Evolutionary conservation across 30 jellyfish, hydroid and myxozoan species (phyloP), one percentile per base, ranked within the genome.

Genomic region (Hydractinia echinata): DNA sequence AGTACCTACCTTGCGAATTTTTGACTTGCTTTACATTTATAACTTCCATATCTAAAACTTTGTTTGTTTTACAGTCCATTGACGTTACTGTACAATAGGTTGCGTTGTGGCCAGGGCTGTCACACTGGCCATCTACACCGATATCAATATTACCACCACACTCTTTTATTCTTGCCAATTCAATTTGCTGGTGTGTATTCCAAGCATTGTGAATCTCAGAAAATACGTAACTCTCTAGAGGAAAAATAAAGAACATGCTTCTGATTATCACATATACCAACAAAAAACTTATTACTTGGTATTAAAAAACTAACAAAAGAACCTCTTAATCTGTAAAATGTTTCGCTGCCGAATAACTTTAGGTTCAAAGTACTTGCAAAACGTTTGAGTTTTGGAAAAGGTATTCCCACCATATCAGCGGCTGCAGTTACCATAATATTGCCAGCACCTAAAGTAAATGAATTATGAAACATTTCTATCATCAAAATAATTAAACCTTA

Each of bases 391-490:
- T 62, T 62, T 10, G 73, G 73, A 62, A 62, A 62, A 39, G 73
- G 73, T 62, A 62, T 62, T 6, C 73, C 73, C 16, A 62, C 73
- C 73, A 62, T 62, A 62, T 62, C 73, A 15, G 73, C 73, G 30
- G 73, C 73, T 15, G 73, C 73, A 50, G 73, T 62, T 6, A 62
- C 10, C 73, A 62, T 62, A 62, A 62, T 39, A 10, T 62, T 62
- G 7, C 73, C 73, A 62, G 73, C 73, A 62, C 73, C 73, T 62
- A 62, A n/a, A n/a, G n/a, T n/a, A n/a, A n/a, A n/a, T n/a, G n/a
- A 5, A 15, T 62, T 10, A 10, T 62, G 73, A 62, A 15, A 62
- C 5, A 10, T 39, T 62, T 15, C 30, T 62, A 15, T 5, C 16
- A 62, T 5, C 5, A 39, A 62, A 62, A 62, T 10, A 10, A 15